Base-by-base conservation (phyloP, 92 coral and sea anemone genomes). In the Epizoanthus stellaris region DNA sequence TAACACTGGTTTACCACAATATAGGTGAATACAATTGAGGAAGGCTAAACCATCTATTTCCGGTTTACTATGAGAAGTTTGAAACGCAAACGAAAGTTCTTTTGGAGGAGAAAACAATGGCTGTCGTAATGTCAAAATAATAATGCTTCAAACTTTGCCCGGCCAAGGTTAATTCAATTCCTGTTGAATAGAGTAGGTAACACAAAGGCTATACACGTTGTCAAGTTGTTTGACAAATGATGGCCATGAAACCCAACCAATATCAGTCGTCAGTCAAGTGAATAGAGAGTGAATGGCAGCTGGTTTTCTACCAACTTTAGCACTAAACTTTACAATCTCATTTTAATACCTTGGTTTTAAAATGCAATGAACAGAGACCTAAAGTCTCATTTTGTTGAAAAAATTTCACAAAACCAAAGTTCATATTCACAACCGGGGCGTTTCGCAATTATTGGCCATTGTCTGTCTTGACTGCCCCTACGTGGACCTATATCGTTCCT, bases 101-200 rank as follows among this genome's bases (percentile, higher is more conserved):
- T 64, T 79, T 57, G 64, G 16, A 79, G 21, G 67, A 14, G 83
- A 62, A 20, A 79, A 79, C 83, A 62, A 79, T 42, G 65, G 73
- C 19, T 62, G n/a, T 4, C 60, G 17, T 61, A 43, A 42, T 11
- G 60, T 62, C 25, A 10, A 45, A 64, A 79, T 4, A 60, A 6
- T 34, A 43, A 63, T 62, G 58, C 70, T 62, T 77, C 58, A 23
- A 45, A 21, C 39, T 61, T 3, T 47, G 38, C 7, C 67, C 4
- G 17, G 60, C 71, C 60, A 63, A 21, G 53, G 83, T 63, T 79
- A 63, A 79, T 63, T 20, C 21, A 11, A 39, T 45, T 43, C 13
- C 15, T 68, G 42, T 40, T 52, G 71, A 30, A 57, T 75, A 43
- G 45, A 47, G 40, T 63, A 39, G n/a, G 40, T 21, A 45, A 15